A percentile compares a stretch with the other conserved stretches of the same genome.
phyloP scores from a whole-genome alignment of 2,888 invertebrate species.

The Pandemis corylana region DNA sequence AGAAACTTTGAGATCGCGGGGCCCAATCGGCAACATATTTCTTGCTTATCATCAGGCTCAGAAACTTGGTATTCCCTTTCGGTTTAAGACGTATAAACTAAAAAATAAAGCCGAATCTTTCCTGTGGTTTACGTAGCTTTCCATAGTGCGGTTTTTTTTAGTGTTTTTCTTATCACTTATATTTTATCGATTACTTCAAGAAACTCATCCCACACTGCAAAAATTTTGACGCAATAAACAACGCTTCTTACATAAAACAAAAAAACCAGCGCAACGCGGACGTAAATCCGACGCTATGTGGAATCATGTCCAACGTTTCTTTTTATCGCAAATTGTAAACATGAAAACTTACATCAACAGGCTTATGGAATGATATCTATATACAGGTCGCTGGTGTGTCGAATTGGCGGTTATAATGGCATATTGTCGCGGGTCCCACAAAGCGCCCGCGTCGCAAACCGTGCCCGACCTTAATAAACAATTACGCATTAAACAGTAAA shows the following conservation, averaged over 20 bases:
- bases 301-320: constrained; percentile 54
- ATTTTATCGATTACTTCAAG: not conserved
- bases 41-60: not conserved
- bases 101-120: not conserved
- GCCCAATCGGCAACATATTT: not conserved
- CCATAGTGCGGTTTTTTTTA: not conserved
- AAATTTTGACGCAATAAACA: not conserved
- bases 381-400: constrained; percentile 58
- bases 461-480: constrained; percentile 70
- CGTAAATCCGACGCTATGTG: not conserved
- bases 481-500: constrained; percentile 76
- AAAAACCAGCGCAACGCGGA: not conserved
- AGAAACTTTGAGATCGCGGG: not conserved
- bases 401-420: constrained; percentile 70
- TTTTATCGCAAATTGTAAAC: constrained; percentile 48
- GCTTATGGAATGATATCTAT: constrained; percentile 31
- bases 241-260: constrained; percentile 2
- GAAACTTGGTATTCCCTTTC: not conserved
- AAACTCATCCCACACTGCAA: not conserved
- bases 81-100: no score
- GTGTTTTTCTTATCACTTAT: not conserved
- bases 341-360: constrained; percentile 24
- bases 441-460: constrained; percentile 56
- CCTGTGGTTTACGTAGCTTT: not conserved
- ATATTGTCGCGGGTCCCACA: constrained; percentile 66